phyloP scores from a whole-genome alignment of 2,113 vertebrate genomes.

The Vulpes ferrilata region DNA sequence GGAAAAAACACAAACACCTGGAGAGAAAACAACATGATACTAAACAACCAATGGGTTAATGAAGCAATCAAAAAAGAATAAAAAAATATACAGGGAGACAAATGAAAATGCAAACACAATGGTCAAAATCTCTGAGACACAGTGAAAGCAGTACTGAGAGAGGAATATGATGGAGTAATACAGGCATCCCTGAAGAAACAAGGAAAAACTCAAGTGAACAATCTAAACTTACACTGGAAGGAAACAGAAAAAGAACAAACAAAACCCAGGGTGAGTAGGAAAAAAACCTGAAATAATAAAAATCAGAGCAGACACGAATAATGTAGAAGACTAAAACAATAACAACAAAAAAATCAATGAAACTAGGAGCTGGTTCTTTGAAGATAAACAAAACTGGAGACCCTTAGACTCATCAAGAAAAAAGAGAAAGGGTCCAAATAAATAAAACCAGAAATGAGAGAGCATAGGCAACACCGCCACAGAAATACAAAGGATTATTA shows the following conservation, averaged over 20 bases:
- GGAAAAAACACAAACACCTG: neutral
- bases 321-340: neutral
- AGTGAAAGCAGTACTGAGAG: neutral
- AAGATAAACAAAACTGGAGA: neutral
- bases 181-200: neutral
- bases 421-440: too few species aligned
- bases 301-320: neutral
- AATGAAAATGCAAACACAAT: neutral
- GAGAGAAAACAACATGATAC: neutral
- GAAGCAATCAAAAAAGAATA: neutral
- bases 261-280: neutral
- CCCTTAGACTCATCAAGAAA: too few species aligned
- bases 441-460: too few species aligned
- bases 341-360: neutral
- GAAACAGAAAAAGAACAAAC: neutral
- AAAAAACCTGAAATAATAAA: neutral
- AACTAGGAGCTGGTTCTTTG: neutral
- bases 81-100: neutral
- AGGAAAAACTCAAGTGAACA: neutral
- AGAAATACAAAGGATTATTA: too few species aligned
- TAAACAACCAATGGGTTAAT: neutral
- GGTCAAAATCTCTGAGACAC: neutral
- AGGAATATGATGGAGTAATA: neutral
- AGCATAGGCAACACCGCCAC: too few species aligned
- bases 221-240: neutral